Base-by-base conservation (phyloP, 2,888 invertebrate genomes). In the Ectropis crepuscularia region DNA sequence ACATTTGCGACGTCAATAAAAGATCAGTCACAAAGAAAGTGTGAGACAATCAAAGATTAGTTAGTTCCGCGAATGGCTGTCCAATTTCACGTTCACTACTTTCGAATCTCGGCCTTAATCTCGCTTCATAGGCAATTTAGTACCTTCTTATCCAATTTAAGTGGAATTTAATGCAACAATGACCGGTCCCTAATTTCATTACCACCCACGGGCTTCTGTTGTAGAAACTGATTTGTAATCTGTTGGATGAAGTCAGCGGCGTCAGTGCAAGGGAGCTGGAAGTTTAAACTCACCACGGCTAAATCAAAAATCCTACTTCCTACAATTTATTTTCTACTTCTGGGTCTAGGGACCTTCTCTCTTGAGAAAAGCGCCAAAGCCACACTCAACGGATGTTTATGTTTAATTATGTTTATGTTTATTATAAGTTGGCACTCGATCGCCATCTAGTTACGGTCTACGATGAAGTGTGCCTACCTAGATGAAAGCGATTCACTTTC, bases 101-200 rank as follows among this genome's bases (percentile, higher is more conserved):
- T 78, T 79, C 74, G 69, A 79, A 80, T 78, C 74, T 75, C 70
- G 72, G 73, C 71, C 74, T 77, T 75, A 78, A 78, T 79, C 71
- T 73, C 70, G 41, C 68, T 65, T 68, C 72, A 54, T 68, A 73
- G 71, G 75, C 78, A 79, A 82, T 84, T 80, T 79, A 69, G 74
- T 81, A 74, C 80, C 72, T 80, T 78, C 86, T 88, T 87, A 86
- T 85, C 75, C 81, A 81, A 85, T 86, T 85, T 85, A 74, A 84
- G 84, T 78, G 74, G 81, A 89, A 89, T 89, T 88, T 86, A 85
- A 89, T 85, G 86, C 85, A 86, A 88, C 86, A 90, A 90, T 90
- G 87, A 87, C 86, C 83, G 78, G 82, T 77, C 84, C 76, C 76
- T 89, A 86, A 90, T 90, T 88, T 88, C 84, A 89, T 90, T 89